A percentile compares a stretch with the other conserved stretches of the same genome.
These are phyloP conservation scores for Anagrus nilaparvatae DNA, from an alignment of 1,140 invertebrate species.

Conservation along the genomic window DNA sequence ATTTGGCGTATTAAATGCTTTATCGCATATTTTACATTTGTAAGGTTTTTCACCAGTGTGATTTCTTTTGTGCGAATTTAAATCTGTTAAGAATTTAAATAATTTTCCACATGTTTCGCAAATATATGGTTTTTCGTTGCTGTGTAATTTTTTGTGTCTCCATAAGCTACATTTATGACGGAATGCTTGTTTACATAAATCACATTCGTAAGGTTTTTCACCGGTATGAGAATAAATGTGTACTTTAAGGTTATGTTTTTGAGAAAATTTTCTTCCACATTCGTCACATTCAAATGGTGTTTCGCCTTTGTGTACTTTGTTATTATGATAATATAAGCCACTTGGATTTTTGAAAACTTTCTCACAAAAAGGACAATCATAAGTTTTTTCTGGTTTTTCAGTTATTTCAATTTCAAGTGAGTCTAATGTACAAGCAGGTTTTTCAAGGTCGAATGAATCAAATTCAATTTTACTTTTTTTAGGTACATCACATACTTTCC, in stretches of 20 bases:
- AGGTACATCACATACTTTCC: too few relatives aligned
- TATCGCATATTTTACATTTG: conserved; percentile 8
- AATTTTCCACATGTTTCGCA: conserved; percentile 65
- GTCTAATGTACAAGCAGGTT: too few relatives aligned
- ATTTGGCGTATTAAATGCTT: conserved; percentile 54
- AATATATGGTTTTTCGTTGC: conserved; percentile 63
- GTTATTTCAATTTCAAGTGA: too few relatives aligned
- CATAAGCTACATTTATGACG: conserved; percentile 45
- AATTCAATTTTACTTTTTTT: too few relatives aligned
- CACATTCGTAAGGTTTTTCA: conserved; percentile 45
- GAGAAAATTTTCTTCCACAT: conserved; percentile 51
- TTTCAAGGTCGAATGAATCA: too few relatives aligned
- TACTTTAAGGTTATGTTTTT: conserved; percentile 62
- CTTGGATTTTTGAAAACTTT: too few relatives aligned
- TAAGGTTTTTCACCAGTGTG: conserved; percentile 14
- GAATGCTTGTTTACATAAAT: conserved; percentile 48
- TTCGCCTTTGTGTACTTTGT: not conserved
- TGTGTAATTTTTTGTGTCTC: conserved; percentile 45
- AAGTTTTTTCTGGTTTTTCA: too few relatives aligned
- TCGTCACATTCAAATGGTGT: conserved; percentile 38
- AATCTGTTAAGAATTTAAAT: conserved; percentile 39
- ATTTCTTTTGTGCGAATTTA: conserved; percentile 10
- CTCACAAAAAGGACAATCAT: too few relatives aligned
- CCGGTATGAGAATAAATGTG: conserved; percentile 64
- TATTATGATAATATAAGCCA: too few relatives aligned